Percentiles rank a stretch among this genome's conserved stretches.
Evolutionary conservation across 2,113 vertebrate species (phyloP).

Genomic region (Microcebus lehilahytsara): DNA sequence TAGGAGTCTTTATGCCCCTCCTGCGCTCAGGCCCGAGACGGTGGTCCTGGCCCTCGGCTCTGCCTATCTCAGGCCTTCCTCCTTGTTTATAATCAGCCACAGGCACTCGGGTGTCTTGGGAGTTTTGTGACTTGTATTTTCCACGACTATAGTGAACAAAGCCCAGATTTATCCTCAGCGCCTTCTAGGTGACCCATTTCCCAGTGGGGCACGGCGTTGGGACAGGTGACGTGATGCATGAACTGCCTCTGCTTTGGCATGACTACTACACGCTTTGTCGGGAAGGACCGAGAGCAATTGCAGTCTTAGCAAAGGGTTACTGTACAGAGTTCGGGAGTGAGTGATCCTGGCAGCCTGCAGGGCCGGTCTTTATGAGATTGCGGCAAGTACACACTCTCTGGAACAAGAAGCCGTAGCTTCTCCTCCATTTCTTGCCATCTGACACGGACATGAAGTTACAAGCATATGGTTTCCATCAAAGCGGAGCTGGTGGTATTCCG

Average conservation of each 20-base stretch:
- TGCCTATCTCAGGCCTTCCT: not conserved
- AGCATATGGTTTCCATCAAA: conserved; percentile 66
- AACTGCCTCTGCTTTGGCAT: not conserved
- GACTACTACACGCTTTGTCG: not conserved
- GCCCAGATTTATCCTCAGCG: not conserved
- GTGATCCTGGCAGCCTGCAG: not conserved
- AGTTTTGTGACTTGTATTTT: not conserved
- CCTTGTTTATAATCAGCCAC: conserved; percentile 49
- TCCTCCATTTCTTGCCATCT: conserved; percentile 2
- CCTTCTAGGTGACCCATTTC: not conserved
- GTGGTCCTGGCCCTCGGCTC: conserved; percentile 24
- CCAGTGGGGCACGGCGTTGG: not conserved
- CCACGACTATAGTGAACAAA: conserved; percentile 43
- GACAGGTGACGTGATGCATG: not conserved
- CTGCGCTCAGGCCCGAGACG: not conserved
- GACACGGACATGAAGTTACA: conserved; percentile 35
- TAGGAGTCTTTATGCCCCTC: conserved; percentile 1
- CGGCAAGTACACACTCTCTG: not conserved
- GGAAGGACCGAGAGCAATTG: not conserved
- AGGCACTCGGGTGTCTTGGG: conserved; percentile 15
- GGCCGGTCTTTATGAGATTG: not conserved
- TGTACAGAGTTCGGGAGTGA: not conserved
- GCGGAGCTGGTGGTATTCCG: not conserved
- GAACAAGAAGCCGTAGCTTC: not conserved
- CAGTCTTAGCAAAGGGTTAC: not conserved